Conservation (phyloP, 92 coral and sea anemone species). For the Palythoa caribaeorum region DNA sequence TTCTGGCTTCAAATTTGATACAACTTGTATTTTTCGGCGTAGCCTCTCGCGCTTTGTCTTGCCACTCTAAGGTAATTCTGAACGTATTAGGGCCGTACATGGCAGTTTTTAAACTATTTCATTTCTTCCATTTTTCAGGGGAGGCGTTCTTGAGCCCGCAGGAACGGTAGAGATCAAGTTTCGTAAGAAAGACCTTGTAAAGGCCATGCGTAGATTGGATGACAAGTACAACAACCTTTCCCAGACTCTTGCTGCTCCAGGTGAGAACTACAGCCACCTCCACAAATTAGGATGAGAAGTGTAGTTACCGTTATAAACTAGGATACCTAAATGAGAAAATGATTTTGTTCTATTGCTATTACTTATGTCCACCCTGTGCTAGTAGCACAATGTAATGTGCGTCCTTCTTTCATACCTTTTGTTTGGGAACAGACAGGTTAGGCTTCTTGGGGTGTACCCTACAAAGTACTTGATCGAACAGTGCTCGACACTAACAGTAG, state of each 20-base stretch:
- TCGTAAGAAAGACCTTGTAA: conserved; percentile 93
- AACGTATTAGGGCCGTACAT: neutral
- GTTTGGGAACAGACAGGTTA: too few species aligned
- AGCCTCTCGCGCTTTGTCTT: too few species aligned
- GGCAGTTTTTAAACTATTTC: neutral
- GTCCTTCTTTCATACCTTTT: too few species aligned
- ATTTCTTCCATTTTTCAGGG: conserved; percentile 58
- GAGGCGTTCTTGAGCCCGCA: conserved; percentile 96
- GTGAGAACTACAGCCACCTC: conserved; percentile 39
- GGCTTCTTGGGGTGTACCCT: too few species aligned
- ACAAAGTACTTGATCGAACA: too few species aligned
- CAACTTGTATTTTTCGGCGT: too few species aligned
- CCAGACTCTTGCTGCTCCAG: conserved; percentile 85
- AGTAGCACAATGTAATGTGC: too few species aligned
- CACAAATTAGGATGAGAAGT: too few species aligned
- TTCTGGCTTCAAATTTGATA: too few species aligned
- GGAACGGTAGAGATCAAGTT: conserved; percentile 99
- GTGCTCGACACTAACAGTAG: too few species aligned
- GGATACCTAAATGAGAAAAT: neutral
- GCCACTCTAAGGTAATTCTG: neutral
- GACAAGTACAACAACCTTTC: conserved; percentile 77
- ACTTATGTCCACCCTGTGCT: too few species aligned
- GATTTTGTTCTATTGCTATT: too few species aligned
- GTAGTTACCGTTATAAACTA: neutral
- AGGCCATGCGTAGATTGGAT: conserved; percentile 94